phyloP scores from a whole-genome alignment of 2,888 invertebrate genomes.

The Apeira syringaria region DNA sequence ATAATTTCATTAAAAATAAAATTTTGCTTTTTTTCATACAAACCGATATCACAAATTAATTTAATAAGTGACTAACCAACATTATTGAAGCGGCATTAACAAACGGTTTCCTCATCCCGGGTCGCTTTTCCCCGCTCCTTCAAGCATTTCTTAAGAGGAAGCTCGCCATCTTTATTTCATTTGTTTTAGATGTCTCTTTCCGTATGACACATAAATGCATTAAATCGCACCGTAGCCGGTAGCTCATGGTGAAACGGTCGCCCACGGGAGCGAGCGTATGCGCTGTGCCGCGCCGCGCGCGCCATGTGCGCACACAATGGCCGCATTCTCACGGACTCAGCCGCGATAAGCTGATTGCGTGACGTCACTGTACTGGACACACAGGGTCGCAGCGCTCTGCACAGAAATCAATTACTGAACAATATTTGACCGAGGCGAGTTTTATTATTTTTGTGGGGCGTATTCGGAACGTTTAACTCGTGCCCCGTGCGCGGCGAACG shows the following conservation, averaged over 20 bases:
- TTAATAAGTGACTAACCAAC: too few relatives aligned
- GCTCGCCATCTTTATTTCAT: too few relatives aligned
- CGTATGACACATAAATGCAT: too few relatives aligned
- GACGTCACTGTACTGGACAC: conserved; percentile 69
- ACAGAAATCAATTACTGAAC: conserved; percentile 42
- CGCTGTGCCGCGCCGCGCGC: conserved; percentile 37
- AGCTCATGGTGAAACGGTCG: conserved; percentile 7
- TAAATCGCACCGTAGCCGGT: too few relatives aligned
- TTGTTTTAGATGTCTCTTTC: too few relatives aligned
- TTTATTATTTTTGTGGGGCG: conserved; percentile 11
- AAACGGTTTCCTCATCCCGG: too few relatives aligned
- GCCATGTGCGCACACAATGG: conserved; percentile 80
- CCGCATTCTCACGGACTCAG: conserved; percentile 81
- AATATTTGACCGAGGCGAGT: conserved; percentile 15
- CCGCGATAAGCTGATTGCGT: conserved; percentile 82
- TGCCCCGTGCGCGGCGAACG: neutral
- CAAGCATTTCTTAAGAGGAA: too few relatives aligned
- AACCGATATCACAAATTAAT: too few relatives aligned
- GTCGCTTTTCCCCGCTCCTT: too few relatives aligned
- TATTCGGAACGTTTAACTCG: neutral
- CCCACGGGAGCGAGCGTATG: conserved; percentile 57
- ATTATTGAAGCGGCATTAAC: too few relatives aligned
- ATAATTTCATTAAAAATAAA: too few relatives aligned
- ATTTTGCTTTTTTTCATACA: too few relatives aligned
- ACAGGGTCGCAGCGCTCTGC: conserved; percentile 34